Conservation (phyloP, 2,113 vertebrate species). For the Echinops telfairi region DNA sequence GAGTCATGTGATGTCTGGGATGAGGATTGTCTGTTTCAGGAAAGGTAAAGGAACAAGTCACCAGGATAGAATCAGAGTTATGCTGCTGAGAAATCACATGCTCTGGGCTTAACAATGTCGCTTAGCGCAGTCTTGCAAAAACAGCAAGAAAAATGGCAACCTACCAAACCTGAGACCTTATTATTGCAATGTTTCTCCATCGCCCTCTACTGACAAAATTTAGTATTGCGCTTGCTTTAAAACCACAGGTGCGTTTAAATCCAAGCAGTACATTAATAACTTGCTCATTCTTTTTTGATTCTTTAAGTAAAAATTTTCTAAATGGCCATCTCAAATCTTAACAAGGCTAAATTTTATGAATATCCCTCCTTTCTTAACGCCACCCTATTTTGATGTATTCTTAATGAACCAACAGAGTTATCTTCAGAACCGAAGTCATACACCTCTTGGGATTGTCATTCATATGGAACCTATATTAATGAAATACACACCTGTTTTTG, state of each 20-base stretch:
- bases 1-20: not conserved
- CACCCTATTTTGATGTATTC: not conserved
- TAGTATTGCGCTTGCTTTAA: not conserved
- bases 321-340: not conserved
- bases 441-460: not conserved
- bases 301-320: not conserved
- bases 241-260: not conserved
- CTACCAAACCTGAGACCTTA: not conserved
- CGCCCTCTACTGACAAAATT: not conserved
- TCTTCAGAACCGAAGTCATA: not conserved
- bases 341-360: not conserved
- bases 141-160: not conserved
- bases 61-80: fast-evolving
- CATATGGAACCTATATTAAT: not conserved
- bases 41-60: not conserved
- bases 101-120: not conserved
- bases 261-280: no score
- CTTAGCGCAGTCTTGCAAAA: not conserved
- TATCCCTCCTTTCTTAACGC: not conserved
- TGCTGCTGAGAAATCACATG: not conserved
- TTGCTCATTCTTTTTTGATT: not conserved
- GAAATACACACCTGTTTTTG: not conserved
- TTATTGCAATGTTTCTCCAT: not conserved
- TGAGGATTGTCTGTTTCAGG: not conserved
- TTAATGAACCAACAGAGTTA: not conserved